A percentile compares a stretch with the other conserved stretches of the same genome.
Conservation (phyloP, 2,888 invertebrate genomes). For the Osmoderma eremita region DNA sequence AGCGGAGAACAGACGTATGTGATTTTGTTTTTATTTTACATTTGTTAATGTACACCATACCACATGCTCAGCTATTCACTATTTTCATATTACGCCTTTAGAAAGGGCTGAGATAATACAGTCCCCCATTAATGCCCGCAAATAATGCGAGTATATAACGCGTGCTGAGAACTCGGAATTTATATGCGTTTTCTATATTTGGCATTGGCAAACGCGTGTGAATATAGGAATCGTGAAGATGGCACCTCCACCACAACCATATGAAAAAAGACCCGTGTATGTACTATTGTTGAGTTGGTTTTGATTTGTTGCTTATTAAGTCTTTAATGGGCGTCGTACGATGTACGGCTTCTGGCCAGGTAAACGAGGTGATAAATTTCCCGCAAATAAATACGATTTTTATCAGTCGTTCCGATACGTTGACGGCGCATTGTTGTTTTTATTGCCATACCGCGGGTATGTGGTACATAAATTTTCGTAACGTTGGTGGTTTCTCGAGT, state of each 20-base stretch:
- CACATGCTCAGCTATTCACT: slow-evolving; percentile 34
- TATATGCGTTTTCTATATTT: slow-evolving; percentile 54
- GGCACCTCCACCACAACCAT: background rate
- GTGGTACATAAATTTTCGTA: slow-evolving; percentile 25
- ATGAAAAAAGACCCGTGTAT: background rate
- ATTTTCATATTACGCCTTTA: slow-evolving; percentile 52
- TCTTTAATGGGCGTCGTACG: slow-evolving; percentile 36
- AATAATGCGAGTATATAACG: slow-evolving; percentile 46
- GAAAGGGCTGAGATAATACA: slow-evolving; percentile 57
- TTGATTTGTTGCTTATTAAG: slow-evolving; percentile 42
- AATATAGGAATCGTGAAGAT: slow-evolving; percentile 32
- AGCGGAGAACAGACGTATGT: no score
- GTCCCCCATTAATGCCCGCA: slow-evolving; percentile 53
- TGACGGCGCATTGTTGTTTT: slow-evolving; percentile 32
- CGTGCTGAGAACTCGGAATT: slow-evolving; percentile 40
- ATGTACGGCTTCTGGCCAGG: slow-evolving; percentile 29
- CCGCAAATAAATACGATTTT: slow-evolving; percentile 25
- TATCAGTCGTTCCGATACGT: slow-evolving; percentile 8
- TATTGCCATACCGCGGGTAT: slow-evolving; percentile 18
- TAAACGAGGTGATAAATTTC: slow-evolving; percentile 36
- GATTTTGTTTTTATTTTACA: no score
- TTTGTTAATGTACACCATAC: slow-evolving; percentile 39
- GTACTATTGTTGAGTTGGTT: slow-evolving; percentile 35
- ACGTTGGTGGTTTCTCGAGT: slow-evolving; percentile 26
- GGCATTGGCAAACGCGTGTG: slow-evolving; percentile 45